Conservation (phyloP, 2,888 invertebrate genomes). For the Pristionchus mayeri region DNA sequence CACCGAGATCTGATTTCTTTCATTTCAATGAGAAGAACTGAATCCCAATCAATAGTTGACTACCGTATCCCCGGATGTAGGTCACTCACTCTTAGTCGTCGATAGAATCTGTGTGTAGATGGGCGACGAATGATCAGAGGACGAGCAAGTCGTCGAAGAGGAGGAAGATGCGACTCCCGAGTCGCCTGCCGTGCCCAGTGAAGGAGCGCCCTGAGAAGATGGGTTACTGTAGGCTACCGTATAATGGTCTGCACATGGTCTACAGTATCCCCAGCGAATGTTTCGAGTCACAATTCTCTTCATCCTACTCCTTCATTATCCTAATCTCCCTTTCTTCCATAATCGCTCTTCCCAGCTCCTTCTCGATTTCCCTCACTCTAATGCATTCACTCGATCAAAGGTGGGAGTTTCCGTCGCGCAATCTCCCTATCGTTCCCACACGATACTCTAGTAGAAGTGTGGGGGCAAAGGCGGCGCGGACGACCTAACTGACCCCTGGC, state of each 20-base stretch:
- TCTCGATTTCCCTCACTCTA: not conserved
- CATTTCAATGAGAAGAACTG: not conserved
- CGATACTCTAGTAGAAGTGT: not conserved
- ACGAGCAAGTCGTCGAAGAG: not conserved
- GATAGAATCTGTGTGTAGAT: not conserved
- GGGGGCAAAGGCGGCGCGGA: not conserved
- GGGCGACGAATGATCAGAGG: not conserved
- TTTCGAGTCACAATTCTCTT: not conserved
- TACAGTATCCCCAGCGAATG: not conserved
- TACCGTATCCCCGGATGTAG: not conserved
- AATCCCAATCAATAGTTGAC: not conserved
- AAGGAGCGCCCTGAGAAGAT: not conserved
- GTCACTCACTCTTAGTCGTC: not conserved
- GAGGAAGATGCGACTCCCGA: slow-evolving; percentile 25
- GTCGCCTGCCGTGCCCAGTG: not conserved
- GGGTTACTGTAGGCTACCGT: slow-evolving; percentile 11
- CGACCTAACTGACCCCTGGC: not conserved
- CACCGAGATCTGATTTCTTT: not conserved
- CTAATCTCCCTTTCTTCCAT: slow-evolving; percentile 2
- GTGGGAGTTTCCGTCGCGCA: not conserved
- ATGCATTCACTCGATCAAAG: not conserved
- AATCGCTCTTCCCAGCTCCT: not conserved
- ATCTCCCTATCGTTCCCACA: not conserved
- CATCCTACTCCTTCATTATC: not conserved
- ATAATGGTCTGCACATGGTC: not conserved